Conservation (phyloP, 2,113 vertebrate genomes). For the Ivindomyrus marchei region DNA sequence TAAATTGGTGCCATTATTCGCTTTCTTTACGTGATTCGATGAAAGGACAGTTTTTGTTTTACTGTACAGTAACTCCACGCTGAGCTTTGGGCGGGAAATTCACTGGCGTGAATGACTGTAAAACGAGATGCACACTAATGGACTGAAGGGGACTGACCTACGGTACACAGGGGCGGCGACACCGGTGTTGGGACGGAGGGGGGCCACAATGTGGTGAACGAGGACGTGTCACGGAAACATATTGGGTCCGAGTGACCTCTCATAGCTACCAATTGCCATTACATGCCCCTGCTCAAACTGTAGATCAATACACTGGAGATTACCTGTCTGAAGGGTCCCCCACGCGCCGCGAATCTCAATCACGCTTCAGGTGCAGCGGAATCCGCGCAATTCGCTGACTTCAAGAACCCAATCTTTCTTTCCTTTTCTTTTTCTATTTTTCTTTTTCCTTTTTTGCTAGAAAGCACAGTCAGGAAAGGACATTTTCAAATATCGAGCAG, state of each 20-base stretch:
- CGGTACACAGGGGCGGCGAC: background rate
- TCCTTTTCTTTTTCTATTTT: background rate
- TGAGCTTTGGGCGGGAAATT: background rate
- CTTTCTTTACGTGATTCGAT: background rate
- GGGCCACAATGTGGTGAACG: background rate
- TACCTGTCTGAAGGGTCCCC: conserved; percentile 7
- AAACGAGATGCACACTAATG: background rate
- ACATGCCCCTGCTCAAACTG: conserved; percentile 14
- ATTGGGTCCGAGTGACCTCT: conserved; percentile 11
- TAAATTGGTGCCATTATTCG: background rate
- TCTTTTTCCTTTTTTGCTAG: background rate
- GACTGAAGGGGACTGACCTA: background rate
- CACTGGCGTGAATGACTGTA: background rate
- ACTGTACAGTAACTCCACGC: too few species aligned
- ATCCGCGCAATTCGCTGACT: background rate
- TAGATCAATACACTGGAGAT: conserved; percentile 20
- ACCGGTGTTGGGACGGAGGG: background rate
- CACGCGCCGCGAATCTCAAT: background rate
- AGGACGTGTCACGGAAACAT: background rate
- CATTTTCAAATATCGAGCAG: background rate
- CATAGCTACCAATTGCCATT: conserved; percentile 19
- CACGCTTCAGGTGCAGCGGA: background rate
- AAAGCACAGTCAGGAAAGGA: background rate
- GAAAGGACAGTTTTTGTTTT: background rate
- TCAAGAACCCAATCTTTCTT: background rate